A percentile compares a stretch with the other conserved stretches of the same genome.
phyloP scores from a whole-genome alignment of 1,140 invertebrate genomes.

The Asbolus verrucosus region DNA sequence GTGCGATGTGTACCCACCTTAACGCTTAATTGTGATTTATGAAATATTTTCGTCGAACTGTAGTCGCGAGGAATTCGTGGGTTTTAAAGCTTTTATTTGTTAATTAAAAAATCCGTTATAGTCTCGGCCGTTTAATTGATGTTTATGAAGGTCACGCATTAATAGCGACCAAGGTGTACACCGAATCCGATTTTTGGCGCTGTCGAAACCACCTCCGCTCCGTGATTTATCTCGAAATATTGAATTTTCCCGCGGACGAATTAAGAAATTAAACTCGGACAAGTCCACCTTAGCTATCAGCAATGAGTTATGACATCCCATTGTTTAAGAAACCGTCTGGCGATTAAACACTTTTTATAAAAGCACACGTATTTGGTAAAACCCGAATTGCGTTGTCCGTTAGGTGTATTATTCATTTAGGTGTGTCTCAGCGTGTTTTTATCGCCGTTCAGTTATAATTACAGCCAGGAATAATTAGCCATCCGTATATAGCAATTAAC shows the following conservation, averaged over 20 bases:
- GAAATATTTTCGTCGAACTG: no score
- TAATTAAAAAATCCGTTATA: no score
- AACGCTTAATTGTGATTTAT: no score
- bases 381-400: conserved; percentile 24
- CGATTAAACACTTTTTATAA: conserved; percentile 23
- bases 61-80: no score
- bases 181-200: neutral
- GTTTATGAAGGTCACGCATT: no score
- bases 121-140: no score
- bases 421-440: conserved; percentile 13
- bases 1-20: no score
- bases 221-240: conserved; percentile 19
- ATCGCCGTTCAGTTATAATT: conserved; percentile 24
- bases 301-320: conserved; percentile 21
- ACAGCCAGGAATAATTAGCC: conserved; percentile 4
- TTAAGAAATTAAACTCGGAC: conserved; percentile 39
- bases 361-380: conserved; percentile 27
- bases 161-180: no score
- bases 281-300: conserved; percentile 32
- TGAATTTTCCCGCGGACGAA: conserved; percentile 13
- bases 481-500: conserved; percentile 1
- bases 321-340: conserved; percentile 21
- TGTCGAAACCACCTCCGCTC: conserved; percentile 18
- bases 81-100: no score
- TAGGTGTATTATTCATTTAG: conserved; percentile 17